phyloP scores from a whole-genome alignment of 2,888 invertebrate genomes.

The Tyria jacobaeae region DNA sequence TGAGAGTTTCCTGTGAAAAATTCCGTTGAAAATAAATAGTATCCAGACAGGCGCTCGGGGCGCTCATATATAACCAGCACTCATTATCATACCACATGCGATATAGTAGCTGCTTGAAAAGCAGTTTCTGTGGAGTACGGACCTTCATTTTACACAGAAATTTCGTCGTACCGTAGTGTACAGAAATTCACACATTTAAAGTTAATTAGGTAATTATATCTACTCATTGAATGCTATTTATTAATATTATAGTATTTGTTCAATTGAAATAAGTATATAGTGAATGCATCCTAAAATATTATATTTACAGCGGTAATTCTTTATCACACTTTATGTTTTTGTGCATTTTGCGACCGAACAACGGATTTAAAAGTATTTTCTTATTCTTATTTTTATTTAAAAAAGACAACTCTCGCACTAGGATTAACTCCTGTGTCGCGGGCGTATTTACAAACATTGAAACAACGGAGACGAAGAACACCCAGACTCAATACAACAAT shows the following conservation, averaged over 20 bases:
- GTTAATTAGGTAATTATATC: not conserved
- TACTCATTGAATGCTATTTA: too few relatives aligned
- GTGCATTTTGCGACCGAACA: not conserved
- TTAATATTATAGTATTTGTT: too few relatives aligned
- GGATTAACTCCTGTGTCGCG: too few relatives aligned
- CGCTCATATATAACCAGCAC: slow-evolving; percentile 12
- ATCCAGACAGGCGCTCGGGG: slow-evolving; percentile 39
- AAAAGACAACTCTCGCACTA: too few relatives aligned
- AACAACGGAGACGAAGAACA: too few relatives aligned
- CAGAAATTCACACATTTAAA: not conserved
- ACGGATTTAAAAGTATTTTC: too few relatives aligned
- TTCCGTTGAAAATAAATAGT: slow-evolving; percentile 51
- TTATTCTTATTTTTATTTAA: too few relatives aligned
- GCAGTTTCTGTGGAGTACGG: slow-evolving; percentile 24
- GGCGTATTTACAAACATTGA: too few relatives aligned
- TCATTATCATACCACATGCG: slow-evolving; percentile 23
- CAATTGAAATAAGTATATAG: too few relatives aligned
- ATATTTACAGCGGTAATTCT: too few relatives aligned
- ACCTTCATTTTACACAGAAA: slow-evolving; percentile 4
- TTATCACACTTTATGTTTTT: not conserved
- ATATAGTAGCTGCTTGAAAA: slow-evolving; percentile 30
- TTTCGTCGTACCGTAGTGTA: not conserved
- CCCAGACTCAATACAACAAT: too few relatives aligned
- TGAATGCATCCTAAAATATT: too few relatives aligned
- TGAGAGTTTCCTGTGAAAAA: slow-evolving; percentile 45